Conservation (phyloP, 2,888 invertebrate species). For the Clitarchus hookeri region DNA sequence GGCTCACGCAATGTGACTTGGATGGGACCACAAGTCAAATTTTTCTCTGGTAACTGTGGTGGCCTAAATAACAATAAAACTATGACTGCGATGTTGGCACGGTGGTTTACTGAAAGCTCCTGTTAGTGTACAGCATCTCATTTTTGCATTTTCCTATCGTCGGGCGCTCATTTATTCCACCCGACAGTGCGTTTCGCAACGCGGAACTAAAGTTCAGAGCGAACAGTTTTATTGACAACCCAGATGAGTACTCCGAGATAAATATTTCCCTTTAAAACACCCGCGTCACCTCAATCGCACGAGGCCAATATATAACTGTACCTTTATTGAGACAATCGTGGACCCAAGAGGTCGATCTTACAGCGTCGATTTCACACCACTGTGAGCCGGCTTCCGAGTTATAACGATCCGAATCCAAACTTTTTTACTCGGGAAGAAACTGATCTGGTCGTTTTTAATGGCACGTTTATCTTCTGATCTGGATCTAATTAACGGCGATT, state of each 20-base stretch:
- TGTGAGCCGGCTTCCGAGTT: too few relatives aligned
- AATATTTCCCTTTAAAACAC: too few relatives aligned
- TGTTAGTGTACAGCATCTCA: background rate
- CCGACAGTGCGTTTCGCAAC: background rate
- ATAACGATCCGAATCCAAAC: too few relatives aligned
- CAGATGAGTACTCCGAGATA: background rate
- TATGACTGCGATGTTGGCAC: background rate
- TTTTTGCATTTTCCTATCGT: conserved; percentile 18
- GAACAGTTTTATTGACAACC: background rate
- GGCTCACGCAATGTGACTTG: conserved; percentile 17
- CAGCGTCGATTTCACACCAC: too few relatives aligned
- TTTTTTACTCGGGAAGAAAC: too few relatives aligned
- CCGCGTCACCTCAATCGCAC: too few relatives aligned
- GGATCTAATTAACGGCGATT: too few relatives aligned
- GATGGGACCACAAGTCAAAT: background rate
- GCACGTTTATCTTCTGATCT: too few relatives aligned
- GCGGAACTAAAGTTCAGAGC: conserved; percentile 6
- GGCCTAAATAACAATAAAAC: background rate
- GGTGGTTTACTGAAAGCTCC: conserved; percentile 5
- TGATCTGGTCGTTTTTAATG: too few relatives aligned
- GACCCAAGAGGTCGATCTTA: too few relatives aligned
- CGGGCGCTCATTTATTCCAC: background rate
- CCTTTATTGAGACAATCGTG: too few relatives aligned
- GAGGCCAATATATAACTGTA: too few relatives aligned
- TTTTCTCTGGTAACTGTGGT: conserved; percentile 21